These are phyloP conservation scores for Phytoseiulus persimilis DNA, from an alignment of 2,888 invertebrate genomes.

Conservation along the genomic window DNA sequence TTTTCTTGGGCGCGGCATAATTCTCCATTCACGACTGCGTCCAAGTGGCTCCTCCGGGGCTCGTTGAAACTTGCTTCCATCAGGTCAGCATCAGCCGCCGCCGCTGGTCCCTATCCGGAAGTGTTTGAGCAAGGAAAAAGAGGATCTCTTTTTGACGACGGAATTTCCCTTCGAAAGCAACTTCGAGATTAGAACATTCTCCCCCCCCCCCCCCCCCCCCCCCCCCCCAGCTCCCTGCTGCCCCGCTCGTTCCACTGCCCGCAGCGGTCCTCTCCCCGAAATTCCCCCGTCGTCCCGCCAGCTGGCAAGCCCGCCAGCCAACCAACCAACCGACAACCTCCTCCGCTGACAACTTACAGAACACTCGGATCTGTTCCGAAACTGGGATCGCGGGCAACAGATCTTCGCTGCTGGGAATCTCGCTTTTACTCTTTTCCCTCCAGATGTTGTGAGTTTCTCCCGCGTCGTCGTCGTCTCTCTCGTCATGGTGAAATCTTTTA, in stretches of 20 bases:
- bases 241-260: background rate
- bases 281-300: background rate
- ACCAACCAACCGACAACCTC: background rate
- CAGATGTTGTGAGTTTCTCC: background rate
- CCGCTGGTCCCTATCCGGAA: background rate
- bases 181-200: background rate
- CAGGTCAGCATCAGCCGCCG: background rate
- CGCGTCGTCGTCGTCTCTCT: background rate
- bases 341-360: background rate
- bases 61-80: background rate
- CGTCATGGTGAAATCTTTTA: background rate
- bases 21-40: background rate
- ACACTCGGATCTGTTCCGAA: background rate
- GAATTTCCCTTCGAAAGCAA: background rate
- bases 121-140: background rate
- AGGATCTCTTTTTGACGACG: background rate
- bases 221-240: background rate
- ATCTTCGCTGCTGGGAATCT: background rate
- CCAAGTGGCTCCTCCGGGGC: background rate
- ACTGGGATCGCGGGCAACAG: background rate
- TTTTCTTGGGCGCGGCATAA: background rate
- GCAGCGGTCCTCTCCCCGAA: background rate
- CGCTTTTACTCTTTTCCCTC: background rate
- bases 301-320: too few relatives aligned
- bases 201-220: background rate